A percentile compares a stretch with the other conserved stretches of the same genome.
Evolutionary conservation across 2,888 invertebrate genomes (phyloP).

Genomic region (Epinotia demarniana): DNA sequence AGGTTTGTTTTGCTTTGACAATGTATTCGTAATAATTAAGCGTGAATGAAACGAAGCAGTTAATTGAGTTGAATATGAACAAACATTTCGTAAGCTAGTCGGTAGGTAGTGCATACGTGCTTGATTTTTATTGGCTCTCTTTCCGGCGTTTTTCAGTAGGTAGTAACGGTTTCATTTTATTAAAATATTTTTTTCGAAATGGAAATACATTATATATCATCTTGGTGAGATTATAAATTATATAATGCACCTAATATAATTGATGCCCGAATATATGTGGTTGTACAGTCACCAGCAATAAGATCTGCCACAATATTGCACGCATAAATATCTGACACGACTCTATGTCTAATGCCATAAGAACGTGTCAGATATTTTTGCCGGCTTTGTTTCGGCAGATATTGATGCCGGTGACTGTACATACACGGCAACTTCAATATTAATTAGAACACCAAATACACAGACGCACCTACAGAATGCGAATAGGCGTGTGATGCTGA

Average conservation of each 20-base stretch:
- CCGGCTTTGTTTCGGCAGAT: too few relatives aligned
- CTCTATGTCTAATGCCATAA: too few relatives aligned
- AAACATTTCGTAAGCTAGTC: constrained; percentile 71
- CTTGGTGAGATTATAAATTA: neutral
- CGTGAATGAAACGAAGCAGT: constrained; percentile 80
- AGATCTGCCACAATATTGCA: too few relatives aligned
- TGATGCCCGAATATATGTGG: neutral
- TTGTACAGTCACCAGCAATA: too few relatives aligned
- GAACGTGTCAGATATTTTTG: too few relatives aligned
- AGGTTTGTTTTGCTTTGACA: constrained; percentile 64
- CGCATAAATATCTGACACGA: too few relatives aligned
- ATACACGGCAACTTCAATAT: neutral
- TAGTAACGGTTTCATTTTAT: neutral
- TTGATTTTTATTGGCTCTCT: constrained; percentile 56
- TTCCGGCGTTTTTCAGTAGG: constrained; percentile 47
- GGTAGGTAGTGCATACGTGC: constrained; percentile 49
- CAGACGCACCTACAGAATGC: neutral
- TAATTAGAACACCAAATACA: neutral
- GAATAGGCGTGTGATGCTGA: too few relatives aligned
- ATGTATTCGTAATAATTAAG: constrained; percentile 68
- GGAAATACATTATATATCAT: neutral
- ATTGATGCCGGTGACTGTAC: too few relatives aligned
- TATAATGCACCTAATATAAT: neutral
- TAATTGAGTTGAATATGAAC: constrained; percentile 80
- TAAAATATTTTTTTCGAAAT: neutral